These are phyloP conservation scores for Hypsopygia costalis DNA, from an alignment of 2,888 invertebrate species.

Conservation along the genomic window DNA sequence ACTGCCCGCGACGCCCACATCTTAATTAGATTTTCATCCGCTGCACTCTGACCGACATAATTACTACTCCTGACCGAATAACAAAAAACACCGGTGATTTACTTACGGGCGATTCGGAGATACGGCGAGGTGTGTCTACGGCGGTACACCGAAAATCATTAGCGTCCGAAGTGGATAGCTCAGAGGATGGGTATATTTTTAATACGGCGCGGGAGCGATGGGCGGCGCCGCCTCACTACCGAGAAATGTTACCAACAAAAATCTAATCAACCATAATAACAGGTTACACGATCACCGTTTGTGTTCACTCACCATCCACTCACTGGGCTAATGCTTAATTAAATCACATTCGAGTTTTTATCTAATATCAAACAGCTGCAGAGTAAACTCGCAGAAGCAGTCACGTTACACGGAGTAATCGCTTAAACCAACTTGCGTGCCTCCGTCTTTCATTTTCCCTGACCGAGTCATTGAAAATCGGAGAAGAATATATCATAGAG, in stretches of 20 bases:
- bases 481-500: slow-evolving; percentile 39
- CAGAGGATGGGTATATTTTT: slow-evolving; percentile 75
- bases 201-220: slow-evolving; percentile 77
- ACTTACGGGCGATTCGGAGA: slow-evolving; percentile 71
- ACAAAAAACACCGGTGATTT: slow-evolving; percentile 73
- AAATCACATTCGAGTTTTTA: slow-evolving; percentile 72
- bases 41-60: slow-evolving; percentile 80
- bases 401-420: slow-evolving; percentile 34
- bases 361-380: slow-evolving; percentile 63
- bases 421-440: slow-evolving; percentile 35
- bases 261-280: slow-evolving; percentile 80
- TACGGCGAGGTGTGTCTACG: slow-evolving; percentile 67
- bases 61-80: slow-evolving; percentile 73
- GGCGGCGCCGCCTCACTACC: slow-evolving; percentile 76
- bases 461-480: slow-evolving; percentile 28
- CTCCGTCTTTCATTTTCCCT: slow-evolving; percentile 29
- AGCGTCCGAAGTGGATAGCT: slow-evolving; percentile 69
- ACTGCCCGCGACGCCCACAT: slow-evolving; percentile 61
- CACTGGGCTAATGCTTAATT: slow-evolving; percentile 73
- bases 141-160: slow-evolving; percentile 80
- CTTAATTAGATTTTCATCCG: slow-evolving; percentile 76
- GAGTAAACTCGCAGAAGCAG: slow-evolving; percentile 31
- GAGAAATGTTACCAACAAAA: slow-evolving; percentile 80
- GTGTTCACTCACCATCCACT: slow-evolving; percentile 71
- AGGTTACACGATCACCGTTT: slow-evolving; percentile 74